phyloP scores from a whole-genome alignment of 2,888 invertebrate species.

The Drosophila austrosaltans region DNA sequence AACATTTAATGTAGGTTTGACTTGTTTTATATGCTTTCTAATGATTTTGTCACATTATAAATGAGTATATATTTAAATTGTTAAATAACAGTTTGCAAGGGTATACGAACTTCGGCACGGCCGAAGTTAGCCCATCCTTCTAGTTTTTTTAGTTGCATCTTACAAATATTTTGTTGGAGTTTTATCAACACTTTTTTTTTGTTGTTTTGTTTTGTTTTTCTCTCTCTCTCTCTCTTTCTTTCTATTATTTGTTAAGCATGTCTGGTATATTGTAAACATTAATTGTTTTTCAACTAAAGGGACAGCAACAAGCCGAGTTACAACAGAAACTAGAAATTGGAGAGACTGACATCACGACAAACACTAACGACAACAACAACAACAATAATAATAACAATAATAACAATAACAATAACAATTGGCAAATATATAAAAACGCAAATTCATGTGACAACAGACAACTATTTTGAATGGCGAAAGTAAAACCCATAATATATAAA shows the following conservation, averaged over 20 bases:
- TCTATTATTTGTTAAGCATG: background rate
- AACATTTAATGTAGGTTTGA: too few relatives aligned
- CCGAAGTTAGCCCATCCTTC: too few relatives aligned
- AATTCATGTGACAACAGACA: constrained; percentile 40
- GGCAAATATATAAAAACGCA: constrained; percentile 34
- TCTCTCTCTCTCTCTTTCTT: too few relatives aligned
- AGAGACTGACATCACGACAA: background rate
- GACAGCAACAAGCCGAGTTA: background rate
- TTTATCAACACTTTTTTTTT: background rate
- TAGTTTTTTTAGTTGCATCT: background rate
- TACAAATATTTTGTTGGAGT: background rate
- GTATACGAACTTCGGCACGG: too few relatives aligned
- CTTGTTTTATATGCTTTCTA: too few relatives aligned
- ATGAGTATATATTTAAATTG: too few relatives aligned
- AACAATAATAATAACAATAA: background rate
- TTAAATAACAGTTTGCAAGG: too few relatives aligned
- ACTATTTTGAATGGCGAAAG: constrained; percentile 4
- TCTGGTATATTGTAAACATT: background rate
- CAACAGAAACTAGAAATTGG: background rate
- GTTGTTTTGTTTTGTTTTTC: too few relatives aligned
- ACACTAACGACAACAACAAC: background rate
- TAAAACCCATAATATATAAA: constrained; percentile 11
- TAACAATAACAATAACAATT: background rate
- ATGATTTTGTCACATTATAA: too few relatives aligned
- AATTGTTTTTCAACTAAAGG: background rate